Evolutionary conservation across 53 echinoderm and acorn worm species (phyloP).

Genomic region (Arbacia lixula): DNA sequence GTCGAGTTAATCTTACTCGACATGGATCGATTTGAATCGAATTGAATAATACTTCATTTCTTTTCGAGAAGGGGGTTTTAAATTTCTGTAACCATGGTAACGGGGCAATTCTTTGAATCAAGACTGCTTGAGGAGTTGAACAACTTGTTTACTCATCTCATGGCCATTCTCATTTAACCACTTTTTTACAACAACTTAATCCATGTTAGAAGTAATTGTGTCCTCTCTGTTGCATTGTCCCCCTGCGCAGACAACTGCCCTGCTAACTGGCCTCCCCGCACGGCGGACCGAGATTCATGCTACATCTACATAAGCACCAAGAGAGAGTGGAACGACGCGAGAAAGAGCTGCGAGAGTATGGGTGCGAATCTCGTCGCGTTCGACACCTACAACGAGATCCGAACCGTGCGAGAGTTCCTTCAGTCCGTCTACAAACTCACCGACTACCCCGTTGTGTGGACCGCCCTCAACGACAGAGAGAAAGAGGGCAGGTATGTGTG

Average conservation of each 20-base stretch:
- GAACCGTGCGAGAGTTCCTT: background rate
- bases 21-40: too few relatives aligned
- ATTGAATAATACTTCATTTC: too few relatives aligned
- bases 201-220: too few relatives aligned
- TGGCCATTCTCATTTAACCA: too few relatives aligned
- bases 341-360: background rate
- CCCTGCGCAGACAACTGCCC: conserved; percentile 40
- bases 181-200: too few relatives aligned
- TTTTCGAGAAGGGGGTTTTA: too few relatives aligned
- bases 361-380: conserved; percentile 18
- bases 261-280: conserved; percentile 1
- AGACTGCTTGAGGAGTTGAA: too few relatives aligned
- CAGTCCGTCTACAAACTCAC: background rate
- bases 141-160: too few relatives aligned
- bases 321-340: background rate
- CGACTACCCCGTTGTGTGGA: conserved; percentile 14
- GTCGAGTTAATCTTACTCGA: too few relatives aligned
- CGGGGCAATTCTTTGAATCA: too few relatives aligned
- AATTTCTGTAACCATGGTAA: too few relatives aligned
- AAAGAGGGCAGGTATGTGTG: conserved; percentile 27
- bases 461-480: conserved; percentile 18
- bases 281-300: background rate
- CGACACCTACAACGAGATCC: background rate
- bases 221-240: too few relatives aligned
- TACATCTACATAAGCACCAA: conserved; percentile 5